Evolutionary conservation across 2,797 vertebrate species (phyloP), one percentile per base, ranked within the genome.

Genomic region (Hippoglossus hippoglossus): DNA sequence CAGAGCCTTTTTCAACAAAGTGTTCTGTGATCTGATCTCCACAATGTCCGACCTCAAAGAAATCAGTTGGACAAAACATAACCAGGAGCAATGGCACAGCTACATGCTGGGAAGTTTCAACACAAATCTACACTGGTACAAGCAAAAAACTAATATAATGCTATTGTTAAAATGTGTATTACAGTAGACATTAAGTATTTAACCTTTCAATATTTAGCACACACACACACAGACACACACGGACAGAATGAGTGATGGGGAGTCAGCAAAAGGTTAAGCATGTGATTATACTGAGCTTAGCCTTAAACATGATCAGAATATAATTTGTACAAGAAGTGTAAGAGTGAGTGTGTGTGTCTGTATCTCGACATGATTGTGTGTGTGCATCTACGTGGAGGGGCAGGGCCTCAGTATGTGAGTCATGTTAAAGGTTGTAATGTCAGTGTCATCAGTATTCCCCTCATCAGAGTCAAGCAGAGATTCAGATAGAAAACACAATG

Each of bases 211-310:
- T 15, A 44, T 44, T 44, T 15, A 31, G 28, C 41, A 44, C 41
- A 13, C 41, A 18, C 15, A 44, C 41, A 15, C 39, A 16, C 39
- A 15, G 13, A 41, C 39, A 41, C 39, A 41, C 39, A 16, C 2
- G 5, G 10, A 15, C 41, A 44, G 12, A 16, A 44, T 16, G 41
- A 44, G 16, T 18, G 41, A 44, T 44, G 12, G 41, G 5, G 59
- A 67, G 60, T 72, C 75, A 62, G 19, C n/a, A 19, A 22, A 75
- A 80, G 67, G 67, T 78, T 55, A 77, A 75, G 56, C 19, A 26
- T 39, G 41, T 51, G 47, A 71, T 77, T 64, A 64, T 10, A 60
- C 26, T 9, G 60, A 65, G 46, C 56, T 67, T 39, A 61, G 24
- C 47, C 25, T 68, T 46, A 36, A 65, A 66, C 74, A 62, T 50